Evolutionary conservation across 1,140 invertebrate species (phyloP).

Genomic region (Drosophila lini): DNA sequence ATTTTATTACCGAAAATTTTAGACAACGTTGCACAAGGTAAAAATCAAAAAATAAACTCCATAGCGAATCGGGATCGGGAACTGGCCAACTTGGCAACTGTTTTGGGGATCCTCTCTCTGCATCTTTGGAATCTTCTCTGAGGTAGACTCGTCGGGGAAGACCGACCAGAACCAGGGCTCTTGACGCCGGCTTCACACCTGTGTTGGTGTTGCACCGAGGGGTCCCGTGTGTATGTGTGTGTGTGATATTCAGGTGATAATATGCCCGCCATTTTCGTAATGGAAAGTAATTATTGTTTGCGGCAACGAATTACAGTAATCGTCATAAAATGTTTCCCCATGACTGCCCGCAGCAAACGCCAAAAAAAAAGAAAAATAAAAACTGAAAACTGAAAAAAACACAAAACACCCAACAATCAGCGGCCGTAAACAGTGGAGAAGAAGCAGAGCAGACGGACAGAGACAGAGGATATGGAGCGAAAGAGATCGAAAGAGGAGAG

Average conservation of each 20-base stretch:
- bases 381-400: not conserved
- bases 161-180: not conserved
- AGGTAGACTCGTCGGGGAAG: not conserved
- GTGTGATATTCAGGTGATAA: slow-evolving; percentile 84
- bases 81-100: slow-evolving; percentile 1
- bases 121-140: not conserved
- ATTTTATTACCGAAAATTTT: slow-evolving; percentile 84
- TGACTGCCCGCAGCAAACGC: slow-evolving; percentile 79
- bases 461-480: slow-evolving; percentile 12
- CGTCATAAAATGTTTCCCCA: slow-evolving; percentile 84
- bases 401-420: slow-evolving; percentile 71
- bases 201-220: slow-evolving; percentile 19
- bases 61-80: slow-evolving; percentile 59
- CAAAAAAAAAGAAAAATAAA: slow-evolving; percentile 9
- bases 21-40: slow-evolving; percentile 65
- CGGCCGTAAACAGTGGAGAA: slow-evolving; percentile 72
- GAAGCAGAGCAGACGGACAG: slow-evolving; percentile 30
- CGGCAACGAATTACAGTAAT: slow-evolving; percentile 84
- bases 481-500: slow-evolving; percentile 5
- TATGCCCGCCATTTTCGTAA: slow-evolving; percentile 84
- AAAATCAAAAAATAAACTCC: slow-evolving; percentile 1
- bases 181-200: slow-evolving; percentile 37
- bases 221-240: slow-evolving; percentile 25
- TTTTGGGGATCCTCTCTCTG: slow-evolving; percentile 1
- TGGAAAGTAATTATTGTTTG: slow-evolving; percentile 85